Conservation (phyloP, 2,113 vertebrate genomes). For the Oncorhynchus tshawytscha region DNA sequence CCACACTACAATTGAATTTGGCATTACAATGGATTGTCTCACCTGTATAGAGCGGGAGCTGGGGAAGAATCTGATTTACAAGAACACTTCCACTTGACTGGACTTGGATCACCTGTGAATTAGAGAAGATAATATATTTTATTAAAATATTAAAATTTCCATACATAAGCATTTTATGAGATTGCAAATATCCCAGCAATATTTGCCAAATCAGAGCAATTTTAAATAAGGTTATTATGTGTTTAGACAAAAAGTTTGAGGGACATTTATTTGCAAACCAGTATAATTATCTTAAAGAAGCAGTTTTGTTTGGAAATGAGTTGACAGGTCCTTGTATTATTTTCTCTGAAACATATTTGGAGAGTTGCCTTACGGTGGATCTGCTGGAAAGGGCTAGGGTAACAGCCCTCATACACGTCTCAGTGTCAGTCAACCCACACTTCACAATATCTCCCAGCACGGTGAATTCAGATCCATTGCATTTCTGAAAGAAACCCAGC, state of each 20-base stretch:
- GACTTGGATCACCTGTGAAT: constrained; percentile 76
- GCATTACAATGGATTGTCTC: constrained; percentile 18
- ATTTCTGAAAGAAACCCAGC: constrained; percentile 49
- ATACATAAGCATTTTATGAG: too few relatives aligned
- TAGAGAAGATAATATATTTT: not conserved
- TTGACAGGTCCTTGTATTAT: not conserved
- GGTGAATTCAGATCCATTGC: constrained; percentile 63
- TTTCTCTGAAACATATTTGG: not conserved
- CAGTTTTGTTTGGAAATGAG: not conserved
- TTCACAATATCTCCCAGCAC: constrained; percentile 82
- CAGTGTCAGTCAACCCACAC: constrained; percentile 79
- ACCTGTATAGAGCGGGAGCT: constrained; percentile 84
- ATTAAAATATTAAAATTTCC: too few relatives aligned
- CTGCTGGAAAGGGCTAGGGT: constrained; percentile 69
- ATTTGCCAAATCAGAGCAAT: too few relatives aligned
- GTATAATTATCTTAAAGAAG: not conserved
- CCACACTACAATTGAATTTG: not conserved
- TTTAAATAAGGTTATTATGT: too few relatives aligned
- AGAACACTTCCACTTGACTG: constrained; percentile 76
- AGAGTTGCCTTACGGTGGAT: constrained; percentile 68
- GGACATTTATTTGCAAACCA: not conserved
- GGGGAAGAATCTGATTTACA: constrained; percentile 80
- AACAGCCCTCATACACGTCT: constrained; percentile 84
- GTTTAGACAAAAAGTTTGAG: not conserved
- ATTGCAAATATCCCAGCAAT: too few relatives aligned